phyloP scores from a whole-genome alignment of 2,797 vertebrate species.

The Hypotaenidia okinawae region DNA sequence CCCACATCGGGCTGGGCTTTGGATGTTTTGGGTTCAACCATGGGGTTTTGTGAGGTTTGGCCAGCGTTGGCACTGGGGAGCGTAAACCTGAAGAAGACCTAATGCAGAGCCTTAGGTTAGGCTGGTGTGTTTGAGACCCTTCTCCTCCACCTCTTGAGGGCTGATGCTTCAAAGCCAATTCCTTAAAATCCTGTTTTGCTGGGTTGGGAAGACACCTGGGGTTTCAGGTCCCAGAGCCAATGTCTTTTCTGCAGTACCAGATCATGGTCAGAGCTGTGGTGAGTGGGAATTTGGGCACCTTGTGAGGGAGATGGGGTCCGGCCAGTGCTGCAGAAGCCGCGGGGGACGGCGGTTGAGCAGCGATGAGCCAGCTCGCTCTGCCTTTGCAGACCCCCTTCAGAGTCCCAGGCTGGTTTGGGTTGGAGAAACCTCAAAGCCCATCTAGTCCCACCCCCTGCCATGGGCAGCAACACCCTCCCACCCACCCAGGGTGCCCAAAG shows the following conservation, averaged over 20 bases:
- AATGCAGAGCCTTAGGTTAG: neutral
- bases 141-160: neutral
- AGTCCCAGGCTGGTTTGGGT: too few relatives aligned
- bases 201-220: neutral
- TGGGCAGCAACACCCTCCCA: too few relatives aligned
- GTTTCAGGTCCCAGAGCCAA: neutral
- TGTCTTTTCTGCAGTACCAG: rapidly evolving
- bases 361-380: neutral
- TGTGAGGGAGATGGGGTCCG: rapidly evolving
- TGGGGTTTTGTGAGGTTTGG: neutral
- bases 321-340: neutral
- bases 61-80: neutral
- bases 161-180: neutral
- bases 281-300: neutral
- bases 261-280: neutral
- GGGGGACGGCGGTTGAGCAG: rapidly evolving
- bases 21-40: neutral
- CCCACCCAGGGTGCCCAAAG: too few relatives aligned
- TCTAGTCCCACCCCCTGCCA: too few relatives aligned
- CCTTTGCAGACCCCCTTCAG: neutral
- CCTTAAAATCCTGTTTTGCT: neutral
- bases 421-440: too few relatives aligned
- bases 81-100: neutral
- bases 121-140: neutral
- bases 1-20: neutral